phyloP scores from a whole-genome alignment of 2,113 vertebrate genomes.

The Hemiprocne comata region DNA sequence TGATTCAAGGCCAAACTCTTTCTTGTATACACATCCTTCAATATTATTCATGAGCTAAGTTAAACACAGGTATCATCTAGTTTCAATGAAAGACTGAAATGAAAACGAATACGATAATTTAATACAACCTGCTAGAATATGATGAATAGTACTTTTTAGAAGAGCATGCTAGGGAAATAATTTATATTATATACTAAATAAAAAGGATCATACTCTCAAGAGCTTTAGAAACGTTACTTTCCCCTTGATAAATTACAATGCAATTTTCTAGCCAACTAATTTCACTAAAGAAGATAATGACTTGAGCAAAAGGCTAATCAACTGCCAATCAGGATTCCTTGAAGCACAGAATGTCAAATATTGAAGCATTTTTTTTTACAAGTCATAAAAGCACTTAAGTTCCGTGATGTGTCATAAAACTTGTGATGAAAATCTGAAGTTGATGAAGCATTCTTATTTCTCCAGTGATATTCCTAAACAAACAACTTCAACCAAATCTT shows the following conservation, averaged over 20 bases:
- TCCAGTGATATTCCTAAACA: slow-evolving; percentile 73
- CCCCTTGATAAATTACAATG: slow-evolving; percentile 85
- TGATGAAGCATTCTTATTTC: slow-evolving; percentile 76
- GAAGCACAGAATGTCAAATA: slow-evolving; percentile 88
- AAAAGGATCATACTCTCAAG: slow-evolving; percentile 68
- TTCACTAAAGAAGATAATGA: slow-evolving; percentile 93
- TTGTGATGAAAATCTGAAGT: slow-evolving; percentile 68
- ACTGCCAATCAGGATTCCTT: slow-evolving; percentile 92
- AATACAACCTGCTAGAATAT: slow-evolving; percentile 40
- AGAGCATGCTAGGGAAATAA: slow-evolving; percentile 59
- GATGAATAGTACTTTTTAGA: slow-evolving; percentile 56
- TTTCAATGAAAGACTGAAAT: slow-evolving; percentile 41
- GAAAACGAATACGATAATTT: slow-evolving; percentile 52
- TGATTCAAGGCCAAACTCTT: not conserved
- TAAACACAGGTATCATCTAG: slow-evolving; percentile 40
- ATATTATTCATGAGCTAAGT: not conserved
- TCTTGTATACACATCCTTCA: slow-evolving; percentile 1
- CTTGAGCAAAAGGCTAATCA: slow-evolving; percentile 93
- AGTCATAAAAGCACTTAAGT: slow-evolving; percentile 77
- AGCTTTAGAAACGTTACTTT: slow-evolving; percentile 73
- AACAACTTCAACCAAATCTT: slow-evolving; percentile 71
- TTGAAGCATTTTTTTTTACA: slow-evolving; percentile 81
- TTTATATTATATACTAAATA: slow-evolving; percentile 70
- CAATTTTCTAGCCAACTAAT: slow-evolving; percentile 93
- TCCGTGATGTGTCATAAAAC: slow-evolving; percentile 71